Percentiles rank a stretch among this genome's conserved stretches.
Conservation (phyloP, 1,140 invertebrate genomes). For the Panulirus ornatus region DNA sequence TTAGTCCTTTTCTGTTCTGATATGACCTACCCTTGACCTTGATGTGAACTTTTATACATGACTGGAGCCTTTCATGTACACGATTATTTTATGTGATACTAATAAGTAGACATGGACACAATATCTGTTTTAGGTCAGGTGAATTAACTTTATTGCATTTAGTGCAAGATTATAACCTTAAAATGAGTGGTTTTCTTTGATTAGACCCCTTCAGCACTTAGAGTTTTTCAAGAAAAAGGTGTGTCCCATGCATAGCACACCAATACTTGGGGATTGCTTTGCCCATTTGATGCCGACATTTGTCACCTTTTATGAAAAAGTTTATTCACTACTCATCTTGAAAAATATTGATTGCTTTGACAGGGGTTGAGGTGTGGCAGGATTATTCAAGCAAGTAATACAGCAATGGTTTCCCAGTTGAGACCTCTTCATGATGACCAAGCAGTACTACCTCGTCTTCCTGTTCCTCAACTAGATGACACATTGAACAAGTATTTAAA, state of each 20-base stretch:
- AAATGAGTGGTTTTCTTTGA: neutral
- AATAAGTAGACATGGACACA: no score
- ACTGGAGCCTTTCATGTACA: no score
- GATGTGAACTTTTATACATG: no score
- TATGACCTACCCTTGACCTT: no score
- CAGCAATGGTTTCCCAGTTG: constrained; percentile 5
- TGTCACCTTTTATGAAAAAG: neutral
- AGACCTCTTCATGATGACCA: constrained; percentile 37
- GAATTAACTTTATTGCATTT: no score
- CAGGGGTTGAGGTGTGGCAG: constrained; percentile 47
- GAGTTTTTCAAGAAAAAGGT: neutral
- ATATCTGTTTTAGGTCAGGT: no score
- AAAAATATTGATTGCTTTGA: neutral
- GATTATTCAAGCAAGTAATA: neutral
- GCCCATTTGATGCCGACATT: neutral
- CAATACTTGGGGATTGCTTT: neutral
- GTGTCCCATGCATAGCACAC: neutral
- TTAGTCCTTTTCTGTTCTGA: no score
- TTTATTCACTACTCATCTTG: no score
- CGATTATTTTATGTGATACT: no score
- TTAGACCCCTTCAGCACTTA: neutral
- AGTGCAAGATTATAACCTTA: no score
- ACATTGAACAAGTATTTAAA: constrained; percentile 79
- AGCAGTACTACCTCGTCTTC: constrained; percentile 76
- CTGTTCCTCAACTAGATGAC: constrained; percentile 79